A percentile compares a stretch with the other conserved stretches of the same genome.
phyloP scores from a whole-genome alignment of 1,140 invertebrate species.

The Pemphigus obesinymphae region DNA sequence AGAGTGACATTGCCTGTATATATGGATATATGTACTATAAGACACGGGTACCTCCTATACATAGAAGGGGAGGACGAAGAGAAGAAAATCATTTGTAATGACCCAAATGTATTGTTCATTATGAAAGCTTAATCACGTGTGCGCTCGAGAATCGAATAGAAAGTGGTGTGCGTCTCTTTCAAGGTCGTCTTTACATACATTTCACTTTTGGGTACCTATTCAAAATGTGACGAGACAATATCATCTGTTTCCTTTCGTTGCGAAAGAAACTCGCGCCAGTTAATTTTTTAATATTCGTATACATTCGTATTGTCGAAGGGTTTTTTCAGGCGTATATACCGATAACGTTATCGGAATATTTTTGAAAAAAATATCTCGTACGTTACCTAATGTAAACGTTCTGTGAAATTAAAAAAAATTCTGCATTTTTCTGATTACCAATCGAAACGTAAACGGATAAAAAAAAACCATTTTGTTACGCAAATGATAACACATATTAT shows the following conservation, averaged over 20 bases:
- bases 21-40: background rate
- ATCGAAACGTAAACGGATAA: background rate
- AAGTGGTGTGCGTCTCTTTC: conserved; percentile 36
- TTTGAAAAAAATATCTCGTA: background rate
- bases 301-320: background rate
- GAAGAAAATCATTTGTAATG: conserved; percentile 31
- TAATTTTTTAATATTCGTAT: background rate
- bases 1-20: background rate
- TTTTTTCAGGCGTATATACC: background rate
- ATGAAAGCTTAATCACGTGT: conserved; percentile 41
- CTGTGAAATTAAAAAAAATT: background rate
- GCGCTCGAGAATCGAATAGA: conserved; percentile 37
- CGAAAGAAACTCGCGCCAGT: background rate
- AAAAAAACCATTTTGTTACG: background rate
- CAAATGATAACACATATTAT: conserved; percentile 11
- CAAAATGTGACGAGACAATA: conserved; percentile 16
- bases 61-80: background rate
- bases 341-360: background rate
- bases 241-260: conserved; percentile 1
- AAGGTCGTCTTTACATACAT: conserved; percentile 30
- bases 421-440: background rate
- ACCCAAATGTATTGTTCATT: conserved; percentile 38
- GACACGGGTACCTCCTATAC: background rate
- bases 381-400: background rate
- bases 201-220: conserved; percentile 37